These are phyloP conservation scores for Paralvinella palmiformis DNA, from an alignment of 1,140 invertebrate genomes.

Conservation along the genomic window DNA sequence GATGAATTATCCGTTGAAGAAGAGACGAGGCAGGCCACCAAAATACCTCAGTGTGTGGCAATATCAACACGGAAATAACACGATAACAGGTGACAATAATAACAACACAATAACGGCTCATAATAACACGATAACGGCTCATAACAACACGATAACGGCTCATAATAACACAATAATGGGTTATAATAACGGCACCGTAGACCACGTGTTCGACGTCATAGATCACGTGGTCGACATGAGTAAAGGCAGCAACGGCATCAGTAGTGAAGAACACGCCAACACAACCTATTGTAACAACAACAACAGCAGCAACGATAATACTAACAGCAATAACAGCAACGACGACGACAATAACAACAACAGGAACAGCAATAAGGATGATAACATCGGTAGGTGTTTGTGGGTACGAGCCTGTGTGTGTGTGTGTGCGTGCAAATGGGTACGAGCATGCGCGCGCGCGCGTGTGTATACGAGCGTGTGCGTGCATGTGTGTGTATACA, in stretches of 20 bases:
- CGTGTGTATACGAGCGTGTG: no score
- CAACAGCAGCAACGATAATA: no score
- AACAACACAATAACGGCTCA: background rate
- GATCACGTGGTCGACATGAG: background rate
- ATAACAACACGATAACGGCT: background rate
- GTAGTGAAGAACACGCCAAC: background rate
- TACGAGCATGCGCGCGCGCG: no score
- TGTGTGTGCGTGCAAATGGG: no score
- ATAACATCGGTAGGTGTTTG: no score
- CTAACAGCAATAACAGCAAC: no score
- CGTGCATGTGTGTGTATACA: no score
- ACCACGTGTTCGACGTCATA: background rate
- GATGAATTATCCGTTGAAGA: no score
- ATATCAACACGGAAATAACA: background rate
- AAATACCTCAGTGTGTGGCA: constrained; percentile 12
- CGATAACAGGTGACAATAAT: background rate
- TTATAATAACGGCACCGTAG: background rate
- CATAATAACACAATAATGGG: background rate
- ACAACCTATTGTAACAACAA: background rate
- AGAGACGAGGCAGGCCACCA: constrained; percentile 5
- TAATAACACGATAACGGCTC: background rate
- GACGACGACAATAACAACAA: no score
- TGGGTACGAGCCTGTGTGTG: no score
- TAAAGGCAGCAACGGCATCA: background rate
- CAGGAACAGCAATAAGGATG: no score